Evolutionary conservation across 2,113 vertebrate genomes (phyloP).

Genomic region (Anoura caudifer): DNA sequence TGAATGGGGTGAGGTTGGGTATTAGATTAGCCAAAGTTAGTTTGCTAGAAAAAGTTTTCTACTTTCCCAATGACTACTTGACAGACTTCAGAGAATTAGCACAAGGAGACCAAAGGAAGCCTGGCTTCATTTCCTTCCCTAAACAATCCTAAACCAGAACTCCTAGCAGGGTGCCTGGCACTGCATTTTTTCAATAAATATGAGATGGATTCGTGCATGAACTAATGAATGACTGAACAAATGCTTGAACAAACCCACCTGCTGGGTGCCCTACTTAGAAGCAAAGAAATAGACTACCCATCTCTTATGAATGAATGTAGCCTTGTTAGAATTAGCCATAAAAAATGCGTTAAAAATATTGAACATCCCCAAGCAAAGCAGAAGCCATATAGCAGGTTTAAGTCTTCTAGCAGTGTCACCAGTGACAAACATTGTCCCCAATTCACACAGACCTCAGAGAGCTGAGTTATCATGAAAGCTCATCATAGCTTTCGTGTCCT

Average conservation of each 20-base stretch:
- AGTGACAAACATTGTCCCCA: conserved; percentile 14
- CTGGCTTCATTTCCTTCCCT: conserved; percentile 3
- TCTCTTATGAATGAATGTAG: neutral
- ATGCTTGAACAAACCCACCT: conserved; percentile 2
- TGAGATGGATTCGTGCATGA: conserved; percentile 29
- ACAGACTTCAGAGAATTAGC: neutral
- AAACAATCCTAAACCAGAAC: neutral
- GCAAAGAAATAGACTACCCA: neutral
- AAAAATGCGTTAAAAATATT: neutral
- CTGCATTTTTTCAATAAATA: conserved; percentile 1
- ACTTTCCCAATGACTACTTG: neutral
- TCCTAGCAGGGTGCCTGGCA: neutral
- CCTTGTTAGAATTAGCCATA: neutral
- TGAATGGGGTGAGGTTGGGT: neutral
- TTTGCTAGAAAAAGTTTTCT: neutral
- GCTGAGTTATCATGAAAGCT: neutral
- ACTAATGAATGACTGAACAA: conserved; percentile 63
- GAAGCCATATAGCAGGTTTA: neutral
- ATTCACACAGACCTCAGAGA: neutral
- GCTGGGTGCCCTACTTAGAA: conserved; percentile 2
- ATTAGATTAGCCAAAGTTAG: neutral
- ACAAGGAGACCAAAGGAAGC: neutral
- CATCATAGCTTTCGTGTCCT: rapidly evolving
- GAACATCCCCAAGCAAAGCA: neutral
- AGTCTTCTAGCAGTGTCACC: neutral